A percentile compares a stretch with the other conserved stretches of the same genome.
phyloP scores from a whole-genome alignment of 2,113 vertebrate genomes.

The Phasianus colchicus region DNA sequence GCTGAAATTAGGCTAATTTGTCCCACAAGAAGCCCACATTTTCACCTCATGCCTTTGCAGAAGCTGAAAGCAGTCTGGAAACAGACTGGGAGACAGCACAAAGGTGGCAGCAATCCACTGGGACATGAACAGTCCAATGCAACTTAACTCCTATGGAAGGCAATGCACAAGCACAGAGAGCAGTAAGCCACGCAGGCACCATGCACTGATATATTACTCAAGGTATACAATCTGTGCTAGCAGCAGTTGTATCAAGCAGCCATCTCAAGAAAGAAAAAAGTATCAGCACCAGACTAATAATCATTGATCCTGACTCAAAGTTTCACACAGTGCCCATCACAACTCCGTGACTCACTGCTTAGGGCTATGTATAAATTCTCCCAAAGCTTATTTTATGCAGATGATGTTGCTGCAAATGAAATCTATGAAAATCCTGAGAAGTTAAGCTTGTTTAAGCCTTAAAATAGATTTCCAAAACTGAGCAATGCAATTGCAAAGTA shows the following conservation, averaged over 20 bases:
- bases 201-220: background rate
- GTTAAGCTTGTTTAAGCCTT: background rate
- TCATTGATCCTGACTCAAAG: background rate
- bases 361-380: background rate
- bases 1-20: background rate
- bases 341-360: background rate
- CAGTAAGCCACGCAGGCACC: background rate
- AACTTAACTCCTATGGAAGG: background rate
- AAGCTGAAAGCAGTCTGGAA: background rate
- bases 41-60: background rate
- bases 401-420: background rate
- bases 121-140: background rate
- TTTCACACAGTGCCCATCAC: background rate
- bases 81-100: background rate
- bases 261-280: background rate
- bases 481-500: background rate
- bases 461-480: background rate
- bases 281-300: background rate
- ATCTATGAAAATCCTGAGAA: background rate
- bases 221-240: fast-evolving
- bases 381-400: background rate
- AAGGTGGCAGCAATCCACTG: background rate
- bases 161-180: background rate
- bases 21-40: background rate
- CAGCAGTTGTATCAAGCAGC: background rate